Evolutionary conservation across 2,113 vertebrate genomes (phyloP).

Genomic region (Labrus mixtus): DNA sequence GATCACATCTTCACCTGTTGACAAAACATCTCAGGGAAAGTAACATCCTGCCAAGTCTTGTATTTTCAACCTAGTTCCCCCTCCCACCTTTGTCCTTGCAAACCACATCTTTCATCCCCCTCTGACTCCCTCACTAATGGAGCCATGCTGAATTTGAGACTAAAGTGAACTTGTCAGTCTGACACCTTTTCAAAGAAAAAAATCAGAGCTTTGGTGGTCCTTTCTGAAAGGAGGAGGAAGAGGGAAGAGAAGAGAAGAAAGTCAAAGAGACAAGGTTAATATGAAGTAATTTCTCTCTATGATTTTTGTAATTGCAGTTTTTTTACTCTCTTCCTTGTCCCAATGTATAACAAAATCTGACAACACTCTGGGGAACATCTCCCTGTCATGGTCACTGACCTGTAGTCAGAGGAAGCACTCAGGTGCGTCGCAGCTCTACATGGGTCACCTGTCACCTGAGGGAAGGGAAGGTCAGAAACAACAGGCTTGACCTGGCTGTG

Average conservation of each 20-base stretch:
- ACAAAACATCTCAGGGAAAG: slow-evolving; percentile 69
- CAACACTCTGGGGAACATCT: slow-evolving; percentile 20
- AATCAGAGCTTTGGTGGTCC: slow-evolving; percentile 49
- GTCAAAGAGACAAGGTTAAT: background rate
- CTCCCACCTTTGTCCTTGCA: slow-evolving; percentile 20
- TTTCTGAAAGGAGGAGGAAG: background rate
- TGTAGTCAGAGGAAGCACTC: slow-evolving; percentile 41
- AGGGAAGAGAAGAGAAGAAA: background rate
- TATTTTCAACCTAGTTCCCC: slow-evolving; percentile 35
- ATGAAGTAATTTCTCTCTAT: background rate
- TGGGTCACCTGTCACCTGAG: slow-evolving; percentile 45
- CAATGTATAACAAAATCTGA: slow-evolving; percentile 9
- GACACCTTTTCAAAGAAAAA: background rate
- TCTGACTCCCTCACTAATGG: slow-evolving; percentile 37
- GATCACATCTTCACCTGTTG: slow-evolving; percentile 64
- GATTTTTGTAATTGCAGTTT: background rate
- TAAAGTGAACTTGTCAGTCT: slow-evolving; percentile 55
- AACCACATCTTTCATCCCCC: slow-evolving; percentile 50
- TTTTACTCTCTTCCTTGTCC: slow-evolving; percentile 10
- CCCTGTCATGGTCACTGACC: slow-evolving; percentile 18
- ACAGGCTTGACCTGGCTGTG: background rate
- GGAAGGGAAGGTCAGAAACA: slow-evolving; percentile 23
- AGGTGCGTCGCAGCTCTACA: slow-evolving; percentile 30
- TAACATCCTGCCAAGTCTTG: slow-evolving; percentile 64
- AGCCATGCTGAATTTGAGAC: slow-evolving; percentile 18